Percentiles rank a stretch among this genome's conserved stretches.
These are phyloP conservation scores for Esox lucius DNA, from an alignment of 2,797 vertebrate species.

Conservation along the genomic window DNA sequence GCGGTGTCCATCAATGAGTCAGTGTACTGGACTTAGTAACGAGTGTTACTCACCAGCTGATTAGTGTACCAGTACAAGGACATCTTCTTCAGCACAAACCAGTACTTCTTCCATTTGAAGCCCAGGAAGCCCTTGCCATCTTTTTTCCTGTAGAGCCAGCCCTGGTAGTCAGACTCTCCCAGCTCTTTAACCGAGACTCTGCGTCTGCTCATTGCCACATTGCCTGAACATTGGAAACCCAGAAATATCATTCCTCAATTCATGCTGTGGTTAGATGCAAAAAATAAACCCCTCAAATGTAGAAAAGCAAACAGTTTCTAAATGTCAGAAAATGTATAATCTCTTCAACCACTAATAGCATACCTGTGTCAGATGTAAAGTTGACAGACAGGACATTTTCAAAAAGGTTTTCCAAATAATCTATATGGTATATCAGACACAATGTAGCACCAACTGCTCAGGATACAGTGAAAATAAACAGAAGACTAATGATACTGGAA, in stretches of 20 bases:
- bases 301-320: background rate
- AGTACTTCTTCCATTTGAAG: slow-evolving; percentile 99
- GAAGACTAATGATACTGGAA: slow-evolving; percentile 17
- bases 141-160: slow-evolving; percentile 97
- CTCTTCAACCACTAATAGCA: slow-evolving; percentile 12
- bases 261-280: background rate
- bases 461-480: background rate
- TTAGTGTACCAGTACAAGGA: slow-evolving; percentile 93
- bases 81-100: slow-evolving; percentile 94
- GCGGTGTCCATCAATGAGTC: background rate
- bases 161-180: slow-evolving; percentile 89
- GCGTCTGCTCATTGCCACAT: slow-evolving; percentile 91
- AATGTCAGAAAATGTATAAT: background rate
- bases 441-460: background rate
- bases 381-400: background rate
- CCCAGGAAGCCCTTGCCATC: slow-evolving; percentile 91
- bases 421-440: background rate
- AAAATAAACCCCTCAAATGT: background rate
- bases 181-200: slow-evolving; percentile 95
- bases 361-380: slow-evolving; percentile 37
- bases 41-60: slow-evolving; percentile 83
- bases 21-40: background rate
- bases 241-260: background rate
- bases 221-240: slow-evolving; percentile 66
- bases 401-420: background rate